Evolutionary conservation across 2,888 invertebrate genomes (phyloP).

Genomic region (Allygus modestus): DNA sequence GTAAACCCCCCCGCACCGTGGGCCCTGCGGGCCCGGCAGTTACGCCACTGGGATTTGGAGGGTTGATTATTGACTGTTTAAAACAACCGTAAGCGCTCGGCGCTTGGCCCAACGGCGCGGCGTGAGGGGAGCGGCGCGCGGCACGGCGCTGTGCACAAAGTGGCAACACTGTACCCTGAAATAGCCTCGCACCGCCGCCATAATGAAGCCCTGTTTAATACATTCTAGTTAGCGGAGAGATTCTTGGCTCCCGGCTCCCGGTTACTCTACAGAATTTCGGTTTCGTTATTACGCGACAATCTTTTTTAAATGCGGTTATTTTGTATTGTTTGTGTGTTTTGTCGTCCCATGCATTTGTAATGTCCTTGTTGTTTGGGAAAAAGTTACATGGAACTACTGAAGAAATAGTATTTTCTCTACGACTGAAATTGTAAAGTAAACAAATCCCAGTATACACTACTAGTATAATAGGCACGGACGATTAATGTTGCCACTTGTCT

Average conservation of each 20-base stretch:
- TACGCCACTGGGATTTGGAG: too few species aligned
- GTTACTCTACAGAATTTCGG: background rate
- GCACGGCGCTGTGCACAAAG: background rate
- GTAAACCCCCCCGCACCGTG: too few species aligned
- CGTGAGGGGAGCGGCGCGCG: background rate
- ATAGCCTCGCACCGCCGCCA: conserved; percentile 49
- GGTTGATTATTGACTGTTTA: background rate
- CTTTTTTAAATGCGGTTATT: background rate
- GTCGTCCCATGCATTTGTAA: too few species aligned
- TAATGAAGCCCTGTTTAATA: conserved; percentile 50
- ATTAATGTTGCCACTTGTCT: too few species aligned
- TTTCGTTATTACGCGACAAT: background rate
- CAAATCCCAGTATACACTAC: too few species aligned
- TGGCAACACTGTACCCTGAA: conserved; percentile 52
- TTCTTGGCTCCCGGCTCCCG: background rate
- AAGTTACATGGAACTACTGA: too few species aligned
- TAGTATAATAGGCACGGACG: too few species aligned
- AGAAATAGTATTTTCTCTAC: too few species aligned
- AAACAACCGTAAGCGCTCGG: background rate
- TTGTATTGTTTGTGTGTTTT: too few species aligned
- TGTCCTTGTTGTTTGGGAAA: too few species aligned
- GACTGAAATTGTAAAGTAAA: too few species aligned
- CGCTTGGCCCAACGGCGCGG: background rate
- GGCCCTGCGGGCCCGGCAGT: too few species aligned
- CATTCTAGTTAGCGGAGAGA: conserved; percentile 29